Evolutionary conservation across 2,888 invertebrate genomes (phyloP), one percentile per base, ranked within the genome.

Genomic region (Junonia oenone): DNA sequence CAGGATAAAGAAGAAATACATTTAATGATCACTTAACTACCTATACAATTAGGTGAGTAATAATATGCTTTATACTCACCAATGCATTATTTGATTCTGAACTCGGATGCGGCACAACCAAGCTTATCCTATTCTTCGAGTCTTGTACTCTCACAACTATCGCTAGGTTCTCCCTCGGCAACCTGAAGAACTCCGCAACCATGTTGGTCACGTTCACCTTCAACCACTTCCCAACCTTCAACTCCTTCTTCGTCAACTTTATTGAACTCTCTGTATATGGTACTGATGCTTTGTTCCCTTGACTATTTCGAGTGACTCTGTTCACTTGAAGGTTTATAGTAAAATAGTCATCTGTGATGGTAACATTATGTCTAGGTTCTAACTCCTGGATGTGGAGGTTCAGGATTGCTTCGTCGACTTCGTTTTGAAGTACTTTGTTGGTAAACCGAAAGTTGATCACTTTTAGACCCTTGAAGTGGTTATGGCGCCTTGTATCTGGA

Each of bases 161-260:
- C 37, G 96, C 96, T 68, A 94, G 92, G 74, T 94, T 95, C 68
- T 94, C 93, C 55, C 93, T 89, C 2, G 94, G 94, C 74, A 93
- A 91, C 63, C 93, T 93, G 77, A 95, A 93, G 94, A 96, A 96
- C 67, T 95, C 94, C 46, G 92, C 92, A 31, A 96, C 93, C 84
- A 96, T 92, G 45, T 92, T 92, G 43, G 94, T 93, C 6, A 96
- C 90, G 69, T 96, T 95, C 48, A 96, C 85, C 66, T 93, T 93
- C 62, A 96, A 83, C 96, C 96, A 96, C 47, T 91, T 92, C 3
- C 94, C 94, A 1, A 81, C 71, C 53, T 85, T 86, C 50, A 91
- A 72, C 29, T 91, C 91, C 2, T 84, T 90, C 11, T 93, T 87
- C 6, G 90, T 83, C 72, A 91, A 67, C 68, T 89, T 89, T 19